Conservation (phyloP, 2,888 invertebrate species). For the Erebia epiphron region DNA sequence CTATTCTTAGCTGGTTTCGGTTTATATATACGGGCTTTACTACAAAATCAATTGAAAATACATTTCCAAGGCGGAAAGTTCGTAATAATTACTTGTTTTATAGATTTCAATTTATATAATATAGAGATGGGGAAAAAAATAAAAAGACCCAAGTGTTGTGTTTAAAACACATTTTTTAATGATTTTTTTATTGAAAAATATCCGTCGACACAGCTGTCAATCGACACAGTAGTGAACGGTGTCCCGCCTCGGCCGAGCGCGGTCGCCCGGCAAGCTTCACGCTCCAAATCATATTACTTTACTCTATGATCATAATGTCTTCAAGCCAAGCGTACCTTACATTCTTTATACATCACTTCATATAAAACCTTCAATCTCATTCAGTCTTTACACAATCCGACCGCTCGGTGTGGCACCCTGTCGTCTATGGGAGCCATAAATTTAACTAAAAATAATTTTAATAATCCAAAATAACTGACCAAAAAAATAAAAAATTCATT, state of each 20-base stretch:
- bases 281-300: conserved; percentile 35
- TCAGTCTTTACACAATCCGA: conserved; percentile 64
- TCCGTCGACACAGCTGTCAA: conserved; percentile 70
- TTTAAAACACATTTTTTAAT: conserved; percentile 80
- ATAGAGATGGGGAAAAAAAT: conserved; percentile 43
- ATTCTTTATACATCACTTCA: conserved; percentile 43
- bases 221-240: conserved; percentile 46
- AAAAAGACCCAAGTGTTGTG: conserved; percentile 75
- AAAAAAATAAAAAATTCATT: too few species aligned
- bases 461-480: too few species aligned
- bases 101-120: neutral
- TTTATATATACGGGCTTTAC: too few species aligned
- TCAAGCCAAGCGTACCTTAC: conserved; percentile 34
- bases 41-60: too few species aligned
- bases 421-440: conserved; percentile 4
- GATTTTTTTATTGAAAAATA: conserved; percentile 80
- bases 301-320: too few species aligned
- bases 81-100: too few species aligned
- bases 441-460: too few species aligned
- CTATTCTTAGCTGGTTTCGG: too few species aligned
- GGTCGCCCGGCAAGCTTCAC: conserved; percentile 34
- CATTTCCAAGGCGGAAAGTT: too few species aligned
- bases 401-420: conserved; percentile 30
- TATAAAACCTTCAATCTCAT: conserved; percentile 50
- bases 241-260: conserved; percentile 29